phyloP scores from a whole-genome alignment of 2,888 invertebrate species.

The Drosophila neotestacea region DNA sequence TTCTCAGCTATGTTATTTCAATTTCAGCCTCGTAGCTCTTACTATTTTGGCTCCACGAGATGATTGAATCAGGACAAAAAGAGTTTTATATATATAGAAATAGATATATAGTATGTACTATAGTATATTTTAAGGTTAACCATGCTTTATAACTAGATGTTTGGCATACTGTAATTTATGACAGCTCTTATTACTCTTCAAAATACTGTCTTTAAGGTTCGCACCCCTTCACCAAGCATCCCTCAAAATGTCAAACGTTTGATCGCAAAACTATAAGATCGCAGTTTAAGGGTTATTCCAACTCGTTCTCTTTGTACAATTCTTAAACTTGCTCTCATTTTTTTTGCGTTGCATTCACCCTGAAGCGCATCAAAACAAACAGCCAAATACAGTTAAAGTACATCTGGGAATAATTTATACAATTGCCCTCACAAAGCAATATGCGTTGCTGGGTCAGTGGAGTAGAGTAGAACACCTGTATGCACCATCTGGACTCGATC shows the following conservation, averaged over 20 bases:
- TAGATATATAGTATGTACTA: too few relatives aligned
- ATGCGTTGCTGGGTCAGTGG: conserved; percentile 57
- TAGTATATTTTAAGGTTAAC: too few relatives aligned
- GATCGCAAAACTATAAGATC: not conserved
- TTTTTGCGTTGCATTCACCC: not conserved
- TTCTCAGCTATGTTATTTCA: too few relatives aligned
- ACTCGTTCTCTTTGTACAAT: not conserved
- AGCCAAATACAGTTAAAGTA: conserved; percentile 2
- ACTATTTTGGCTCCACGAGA: too few relatives aligned
- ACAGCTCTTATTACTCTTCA: too few relatives aligned
- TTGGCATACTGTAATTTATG: too few relatives aligned
- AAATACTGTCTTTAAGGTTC: too few relatives aligned
- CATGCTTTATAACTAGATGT: too few relatives aligned
- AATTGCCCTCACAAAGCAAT: conserved; percentile 19
- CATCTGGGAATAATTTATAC: conserved; percentile 40
- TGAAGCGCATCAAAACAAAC: not conserved
- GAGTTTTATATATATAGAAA: too few relatives aligned
- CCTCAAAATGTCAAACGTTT: not conserved
- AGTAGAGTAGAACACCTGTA: conserved; percentile 13
- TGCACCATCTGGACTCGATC: conserved; percentile 63
- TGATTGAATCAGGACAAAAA: too few relatives aligned
- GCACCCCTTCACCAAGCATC: not conserved
- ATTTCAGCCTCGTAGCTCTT: too few relatives aligned
- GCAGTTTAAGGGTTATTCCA: not conserved
- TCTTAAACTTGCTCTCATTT: not conserved